phyloP scores from a whole-genome alignment of 2,113 vertebrate genomes.

The Eulemur rufifrons region DNA sequence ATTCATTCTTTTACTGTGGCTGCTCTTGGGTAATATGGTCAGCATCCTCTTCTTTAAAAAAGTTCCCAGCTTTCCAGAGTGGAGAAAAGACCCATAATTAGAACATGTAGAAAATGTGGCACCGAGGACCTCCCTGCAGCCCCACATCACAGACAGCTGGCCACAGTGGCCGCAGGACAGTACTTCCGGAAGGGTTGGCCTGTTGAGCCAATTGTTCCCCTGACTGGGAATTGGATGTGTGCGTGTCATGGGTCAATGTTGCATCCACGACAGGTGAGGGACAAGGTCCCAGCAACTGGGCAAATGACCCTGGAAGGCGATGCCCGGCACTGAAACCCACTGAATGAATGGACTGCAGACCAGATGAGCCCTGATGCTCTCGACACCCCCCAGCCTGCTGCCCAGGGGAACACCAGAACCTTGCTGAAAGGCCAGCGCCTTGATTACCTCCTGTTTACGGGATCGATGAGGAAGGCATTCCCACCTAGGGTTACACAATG shows the following conservation, averaged over 20 bases:
- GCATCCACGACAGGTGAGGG: not conserved
- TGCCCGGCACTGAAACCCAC: not conserved
- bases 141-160: not conserved
- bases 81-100: not conserved
- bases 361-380: no score
- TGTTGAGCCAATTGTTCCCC: not conserved
- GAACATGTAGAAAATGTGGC: not conserved
- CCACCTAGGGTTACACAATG: not conserved
- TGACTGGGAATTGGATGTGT: not conserved
- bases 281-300: not conserved
- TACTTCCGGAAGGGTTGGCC: not conserved
- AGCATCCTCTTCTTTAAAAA: not conserved
- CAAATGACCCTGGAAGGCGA: not conserved
- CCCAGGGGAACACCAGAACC: not conserved
- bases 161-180: not conserved
- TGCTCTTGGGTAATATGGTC: not conserved
- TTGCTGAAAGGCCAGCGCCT: not conserved
- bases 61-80: not conserved
- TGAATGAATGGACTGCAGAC: not conserved
- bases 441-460: not conserved
- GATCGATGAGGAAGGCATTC: not conserved
- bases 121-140: not conserved
- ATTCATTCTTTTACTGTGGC: not conserved
- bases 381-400: not conserved
- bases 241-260: not conserved